Base-by-base conservation (phyloP, 1,140 invertebrate species). In the Drosophila nebulosa region DNA sequence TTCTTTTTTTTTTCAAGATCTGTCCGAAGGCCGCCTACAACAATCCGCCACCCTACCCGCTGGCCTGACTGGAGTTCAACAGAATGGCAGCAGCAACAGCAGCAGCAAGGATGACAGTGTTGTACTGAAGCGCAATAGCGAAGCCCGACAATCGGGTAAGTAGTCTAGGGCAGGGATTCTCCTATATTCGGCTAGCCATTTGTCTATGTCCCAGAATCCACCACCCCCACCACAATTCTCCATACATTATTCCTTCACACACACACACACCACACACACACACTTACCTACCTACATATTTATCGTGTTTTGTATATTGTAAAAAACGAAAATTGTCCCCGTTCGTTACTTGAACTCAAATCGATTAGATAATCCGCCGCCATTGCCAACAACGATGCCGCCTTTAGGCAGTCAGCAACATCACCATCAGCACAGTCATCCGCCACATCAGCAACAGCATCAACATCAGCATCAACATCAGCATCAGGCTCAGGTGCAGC, bases 321-420 rank as follows among this genome's bases (percentile, higher is more conserved):
- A 46, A 9, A 6, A 46, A 46, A 46, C 69, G 55, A 50, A 69
- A 73, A 74, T 74, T 74, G 64, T 75, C 71, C 74, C 76, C 16
- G 39, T 42, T 42, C 39, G 16, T 46, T 46, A 46, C 39, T 46
- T 21, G 39, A 46, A 42, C 6, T 46, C 18, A 7, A 9, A 46
- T 10, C 67, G 64, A 71, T 74, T 85, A 91, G 89, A 91, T 76
- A 90, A 91, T 83, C 90, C 91, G 74, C 90, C 91, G 73, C 90
- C 91, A 76, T 81, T 91, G 75, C 90, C 91, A 69, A 79, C 90
- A 52, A 90, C 91, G 59, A 90, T 91, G 84, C 91, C 90, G 66
- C 91, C 90, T 3, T 65, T 89, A 62, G 85, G 85, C 65, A 78
- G 79, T 64, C 76, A 76, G 21, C 69, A 75, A 24, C 73, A 69